phyloP scores from a whole-genome alignment of 2,888 invertebrate genomes.

The Chalcis sispes region DNA sequence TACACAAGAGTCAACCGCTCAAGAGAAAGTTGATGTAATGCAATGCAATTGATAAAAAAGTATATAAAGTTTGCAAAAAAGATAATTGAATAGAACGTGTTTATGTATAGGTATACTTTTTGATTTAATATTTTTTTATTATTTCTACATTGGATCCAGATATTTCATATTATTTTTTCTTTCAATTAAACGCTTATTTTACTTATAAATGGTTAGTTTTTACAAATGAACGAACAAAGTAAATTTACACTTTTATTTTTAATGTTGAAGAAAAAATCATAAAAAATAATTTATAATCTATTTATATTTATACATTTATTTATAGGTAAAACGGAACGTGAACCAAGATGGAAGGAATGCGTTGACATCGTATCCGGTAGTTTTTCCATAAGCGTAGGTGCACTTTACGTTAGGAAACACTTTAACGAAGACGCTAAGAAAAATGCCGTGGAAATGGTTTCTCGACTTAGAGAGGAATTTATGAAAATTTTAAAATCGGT shows the following conservation, averaged over 20 bases:
- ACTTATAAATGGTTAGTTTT: no score
- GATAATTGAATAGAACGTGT: no score
- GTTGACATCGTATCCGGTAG: constrained; percentile 87
- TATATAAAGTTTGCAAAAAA: no score
- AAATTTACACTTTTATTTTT: not conserved
- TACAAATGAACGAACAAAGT: no score
- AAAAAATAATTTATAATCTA: not conserved
- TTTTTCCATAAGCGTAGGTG: constrained; percentile 86
- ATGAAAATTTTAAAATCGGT: constrained; percentile 84
- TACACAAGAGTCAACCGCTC: no score
- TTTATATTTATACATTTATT: not conserved
- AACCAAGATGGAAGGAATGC: constrained; percentile 95
- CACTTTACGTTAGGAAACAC: constrained; percentile 91
- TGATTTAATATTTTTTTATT: no score
- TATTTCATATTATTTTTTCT: no score
- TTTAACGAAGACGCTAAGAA: constrained; percentile 91
- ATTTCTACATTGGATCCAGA: no score
- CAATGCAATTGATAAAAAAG: no score
- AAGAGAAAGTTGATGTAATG: no score
- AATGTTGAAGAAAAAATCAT: not conserved
- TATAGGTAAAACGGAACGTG: constrained; percentile 83
- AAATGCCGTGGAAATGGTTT: constrained; percentile 91
- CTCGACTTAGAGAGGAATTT: constrained; percentile 89
- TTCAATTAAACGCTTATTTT: no score
- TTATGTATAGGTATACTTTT: no score